Percentiles rank a stretch among this genome's conserved stretches.
Evolutionary conservation across 2,888 invertebrate genomes (phyloP).

Genomic region (Lasioglossum vierecki): DNA sequence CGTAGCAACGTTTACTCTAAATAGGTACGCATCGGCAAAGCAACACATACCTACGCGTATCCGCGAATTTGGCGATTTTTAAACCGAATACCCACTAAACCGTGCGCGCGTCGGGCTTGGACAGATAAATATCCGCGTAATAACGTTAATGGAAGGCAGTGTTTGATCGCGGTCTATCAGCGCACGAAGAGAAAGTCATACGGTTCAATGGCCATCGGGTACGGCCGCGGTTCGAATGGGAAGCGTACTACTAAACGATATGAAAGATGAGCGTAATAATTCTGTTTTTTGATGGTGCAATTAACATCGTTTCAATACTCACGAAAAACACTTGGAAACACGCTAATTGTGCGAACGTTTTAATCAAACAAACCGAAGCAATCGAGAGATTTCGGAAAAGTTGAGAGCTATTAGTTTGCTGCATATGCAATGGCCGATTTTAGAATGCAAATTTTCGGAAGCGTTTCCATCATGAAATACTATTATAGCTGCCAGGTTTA

Average conservation of each 20-base stretch:
- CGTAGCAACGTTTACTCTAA: conserved; percentile 13
- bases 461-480: neutral
- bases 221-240: conserved; percentile 1
- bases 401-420: neutral
- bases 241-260: conserved; percentile 16
- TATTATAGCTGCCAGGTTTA: neutral
- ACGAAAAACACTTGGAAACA: neutral
- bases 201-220: conserved; percentile 29
- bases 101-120: conserved; percentile 2
- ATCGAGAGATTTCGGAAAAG: neutral
- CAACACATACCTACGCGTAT: conserved; percentile 21
- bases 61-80: conserved; percentile 49
- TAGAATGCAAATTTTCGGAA: neutral
- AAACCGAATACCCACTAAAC: conserved; percentile 14
- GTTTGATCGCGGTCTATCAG: conserved; percentile 61
- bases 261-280: conserved; percentile 32
- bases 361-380: neutral
- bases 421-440: neutral
- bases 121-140: conserved; percentile 58
- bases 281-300: conserved; percentile 4
- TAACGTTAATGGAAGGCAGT: conserved; percentile 73
- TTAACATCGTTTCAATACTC: conserved; percentile 3
- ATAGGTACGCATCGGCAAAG: conserved; percentile 7
- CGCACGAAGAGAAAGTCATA: conserved; percentile 32
- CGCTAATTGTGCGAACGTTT: neutral